Evolutionary conservation across 1,140 invertebrate species (phyloP), one percentile per base, ranked within the genome.

Genomic region (Theocolax elegans): DNA sequence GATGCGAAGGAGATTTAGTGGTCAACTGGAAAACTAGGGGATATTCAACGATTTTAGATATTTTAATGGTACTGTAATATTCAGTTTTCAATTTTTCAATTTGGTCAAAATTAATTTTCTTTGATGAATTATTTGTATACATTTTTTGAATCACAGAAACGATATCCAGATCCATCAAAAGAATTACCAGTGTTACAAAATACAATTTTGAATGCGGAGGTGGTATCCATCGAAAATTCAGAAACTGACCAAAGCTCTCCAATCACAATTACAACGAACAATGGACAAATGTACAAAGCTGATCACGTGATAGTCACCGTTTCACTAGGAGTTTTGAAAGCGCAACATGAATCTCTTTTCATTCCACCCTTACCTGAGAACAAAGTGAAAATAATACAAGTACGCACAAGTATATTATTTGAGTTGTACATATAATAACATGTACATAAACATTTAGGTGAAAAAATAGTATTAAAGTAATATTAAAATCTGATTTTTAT

Each of bases 1-100:
- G 83, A 0, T 90, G 87, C 73, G 85, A 87, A 31, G 90, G 90
- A 1, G 86, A 91, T 76, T 74, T 77, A 4, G 51, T 85, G 23
- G 79, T 89, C 1, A 88, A 88, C 74, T 92, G 91, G 91, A 89
- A 88, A 51, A 75, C 85, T 64, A 83, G 85, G 63, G 90, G 90
- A 17, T 91, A 88, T 75, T 83, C 81, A 17, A 88, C 81, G 9
- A 81, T 91, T 70, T 79, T 92, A 4, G 81, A 88, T 54, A 63
- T 90, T 23, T 76, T 91, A 29, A 88, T 88, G 86, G 88, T 89
- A 85, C 3, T 21, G 17, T 78, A 42, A 49, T 23, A n/a, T 6
- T 48, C 21, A 21, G 19, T 8, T 21, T 48, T 40, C 7, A 15
- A 17, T 29, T 46, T n/a, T 29, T 29, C 15, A 29, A 27, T 27